These are phyloP conservation scores for Magallana ariakensis DNA, from an alignment of 1,140 invertebrate species.

Conservation along the genomic window DNA sequence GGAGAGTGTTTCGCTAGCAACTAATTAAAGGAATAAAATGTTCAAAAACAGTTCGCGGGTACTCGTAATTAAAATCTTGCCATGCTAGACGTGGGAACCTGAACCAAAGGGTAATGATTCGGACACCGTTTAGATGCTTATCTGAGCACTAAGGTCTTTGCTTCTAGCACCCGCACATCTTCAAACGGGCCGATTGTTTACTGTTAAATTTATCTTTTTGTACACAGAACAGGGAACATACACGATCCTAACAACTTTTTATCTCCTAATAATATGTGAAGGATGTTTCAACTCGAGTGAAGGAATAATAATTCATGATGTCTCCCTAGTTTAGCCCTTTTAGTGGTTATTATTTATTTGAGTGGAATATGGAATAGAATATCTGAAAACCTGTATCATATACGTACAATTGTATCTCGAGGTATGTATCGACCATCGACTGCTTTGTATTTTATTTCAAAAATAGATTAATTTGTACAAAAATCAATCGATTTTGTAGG, in stretches of 20 bases:
- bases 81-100: neutral
- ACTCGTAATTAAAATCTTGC: neutral
- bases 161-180: constrained; percentile 22
- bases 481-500: too few species aligned
- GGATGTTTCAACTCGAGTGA: constrained; percentile 5
- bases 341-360: neutral
- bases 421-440: too few species aligned
- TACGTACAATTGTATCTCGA: too few species aligned
- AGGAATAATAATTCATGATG: neutral
- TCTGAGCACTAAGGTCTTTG: constrained; percentile 11
- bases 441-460: too few species aligned
- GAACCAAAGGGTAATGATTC: constrained; percentile 3
- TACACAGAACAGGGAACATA: constrained; percentile 10
- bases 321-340: neutral
- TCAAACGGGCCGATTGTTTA: constrained; percentile 26
- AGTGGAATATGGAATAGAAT: neutral
- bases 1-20: neutral
- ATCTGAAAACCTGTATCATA: too few species aligned
- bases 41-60: neutral
- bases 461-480: too few species aligned
- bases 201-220: constrained; percentile 34
- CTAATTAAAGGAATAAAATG: neutral
- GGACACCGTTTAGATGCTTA: constrained; percentile 35
- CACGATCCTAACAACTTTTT: constrained; percentile 25
- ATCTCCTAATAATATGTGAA: constrained; percentile 10